Evolutionary conservation across 2,888 invertebrate species (phyloP).

Genomic region (Mythimna pallens): DNA sequence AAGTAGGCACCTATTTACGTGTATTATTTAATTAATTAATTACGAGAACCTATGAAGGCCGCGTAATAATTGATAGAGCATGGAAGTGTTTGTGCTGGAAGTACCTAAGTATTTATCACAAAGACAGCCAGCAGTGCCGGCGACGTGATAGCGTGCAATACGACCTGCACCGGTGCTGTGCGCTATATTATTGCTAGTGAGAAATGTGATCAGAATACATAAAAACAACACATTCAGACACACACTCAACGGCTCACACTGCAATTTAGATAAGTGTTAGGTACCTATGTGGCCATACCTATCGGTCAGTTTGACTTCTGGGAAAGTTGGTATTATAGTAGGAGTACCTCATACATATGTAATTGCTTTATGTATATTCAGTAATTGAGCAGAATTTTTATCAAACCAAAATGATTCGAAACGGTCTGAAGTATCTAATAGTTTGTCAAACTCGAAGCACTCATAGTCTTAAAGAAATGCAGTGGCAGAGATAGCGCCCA

Average conservation of each 20-base stretch:
- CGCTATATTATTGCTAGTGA: constrained; percentile 73
- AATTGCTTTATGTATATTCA: too few relatives aligned
- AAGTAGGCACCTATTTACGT: constrained; percentile 47
- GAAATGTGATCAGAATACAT: constrained; percentile 82
- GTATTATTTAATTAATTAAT: constrained; percentile 75
- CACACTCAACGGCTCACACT: constrained; percentile 68
- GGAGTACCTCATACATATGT: too few relatives aligned
- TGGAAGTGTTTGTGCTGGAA: constrained; percentile 61
- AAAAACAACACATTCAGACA: constrained; percentile 70
- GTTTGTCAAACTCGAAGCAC: too few relatives aligned
- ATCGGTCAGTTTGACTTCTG: constrained; percentile 44
- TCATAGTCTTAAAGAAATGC: too few relatives aligned
- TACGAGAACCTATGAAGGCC: constrained; percentile 71
- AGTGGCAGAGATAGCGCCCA: too few relatives aligned
- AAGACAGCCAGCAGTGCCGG: constrained; percentile 25
- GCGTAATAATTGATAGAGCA: constrained; percentile 69
- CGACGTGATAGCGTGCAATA: constrained; percentile 73
- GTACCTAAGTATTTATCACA: constrained; percentile 66
- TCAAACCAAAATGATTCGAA: too few relatives aligned
- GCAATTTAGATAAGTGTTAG: constrained; percentile 68
- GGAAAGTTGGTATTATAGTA: too few relatives aligned
- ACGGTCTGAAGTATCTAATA: too few relatives aligned
- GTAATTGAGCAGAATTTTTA: too few relatives aligned
- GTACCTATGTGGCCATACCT: constrained; percentile 40
- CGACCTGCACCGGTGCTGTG: constrained; percentile 65